Base-by-base conservation (phyloP, 2,888 invertebrate species). In the Sinelater perroti region DNA sequence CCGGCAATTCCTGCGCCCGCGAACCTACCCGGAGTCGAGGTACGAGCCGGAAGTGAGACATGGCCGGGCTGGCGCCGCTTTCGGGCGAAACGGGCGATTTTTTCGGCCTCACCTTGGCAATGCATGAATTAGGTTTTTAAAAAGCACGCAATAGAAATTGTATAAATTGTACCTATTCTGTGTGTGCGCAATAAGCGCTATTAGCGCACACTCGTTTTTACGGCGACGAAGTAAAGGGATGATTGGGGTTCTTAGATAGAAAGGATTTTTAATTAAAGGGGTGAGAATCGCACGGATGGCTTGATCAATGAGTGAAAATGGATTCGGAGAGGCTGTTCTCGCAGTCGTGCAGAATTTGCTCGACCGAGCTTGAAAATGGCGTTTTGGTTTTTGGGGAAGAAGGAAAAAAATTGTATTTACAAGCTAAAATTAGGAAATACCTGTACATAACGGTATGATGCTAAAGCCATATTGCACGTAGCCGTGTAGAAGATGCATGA, bases 401-500 rank as follows among this genome's bases (percentile, higher is more conserved):
- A 79, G 87, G 87, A 56, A 83, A 84, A 74, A 82, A 82, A 70
- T 82, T 84, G 78, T 82, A 84, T 70, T 80, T 88, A 57, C 83
- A 85, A 72, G 83, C 84, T 62, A 87, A 87, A 79, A 84, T 89
- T 67, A 83, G 82, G 71, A 85, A 85, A 79, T 88, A 88, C 80
- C 80, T 88, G 66, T 82, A 85, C 69, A 83, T 89, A 70, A 82
- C 85, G 82, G 88, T 88, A 74, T 79, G 72, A 53, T 36, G 26
- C 24, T 44, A 51, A 78, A 74, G 59, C 50, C 33, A 56, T 55
- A 61, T 53, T 49, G 52, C 21, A 56, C 49, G 40, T 55, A 36
- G 50, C 40, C 18, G 26, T 40, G 8, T 33, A 42, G 44, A 8
- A 18, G 45, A 47, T 46, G 46, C 46, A 40, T 57, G 45, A 55